phyloP scores from a whole-genome alignment of 2,797 vertebrate genomes.

The Chiloscyllium punctatum region DNA sequence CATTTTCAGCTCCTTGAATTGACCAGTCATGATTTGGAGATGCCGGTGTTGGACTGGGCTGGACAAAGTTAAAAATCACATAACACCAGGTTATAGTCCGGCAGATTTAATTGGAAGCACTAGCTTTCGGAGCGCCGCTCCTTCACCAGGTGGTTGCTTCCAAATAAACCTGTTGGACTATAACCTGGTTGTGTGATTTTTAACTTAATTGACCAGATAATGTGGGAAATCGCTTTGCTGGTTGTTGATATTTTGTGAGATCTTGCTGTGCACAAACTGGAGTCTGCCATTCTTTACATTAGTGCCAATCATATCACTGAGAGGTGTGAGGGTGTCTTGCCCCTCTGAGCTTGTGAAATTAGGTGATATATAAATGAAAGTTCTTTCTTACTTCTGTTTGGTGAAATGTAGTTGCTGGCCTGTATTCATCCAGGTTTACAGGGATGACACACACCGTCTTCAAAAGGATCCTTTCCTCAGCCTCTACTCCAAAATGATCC shows the following conservation, averaged over 20 bases:
- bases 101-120: too few relatives aligned
- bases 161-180: too few relatives aligned
- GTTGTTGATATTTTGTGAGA: neutral
- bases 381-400: neutral
- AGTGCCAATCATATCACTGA: neutral
- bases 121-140: too few relatives aligned
- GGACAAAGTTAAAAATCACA: too few relatives aligned
- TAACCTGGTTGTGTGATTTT: too few relatives aligned
- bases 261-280: neutral
- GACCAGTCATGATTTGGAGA: too few relatives aligned
- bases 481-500: neutral
- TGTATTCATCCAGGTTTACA: neutral
- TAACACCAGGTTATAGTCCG: too few relatives aligned
- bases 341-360: neutral
- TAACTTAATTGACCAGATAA: neutral
- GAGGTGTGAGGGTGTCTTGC: neutral
- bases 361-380: neutral
- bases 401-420: neutral
- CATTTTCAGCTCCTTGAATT: too few relatives aligned
- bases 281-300: neutral
- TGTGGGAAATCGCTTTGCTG: neutral
- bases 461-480: neutral
- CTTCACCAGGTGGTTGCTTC: too few relatives aligned
- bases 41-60: too few relatives aligned
- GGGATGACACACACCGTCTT: neutral